Percentiles rank a stretch among this genome's conserved stretches.
Conservation (phyloP, 2,888 invertebrate species). For the Rhagophthalmus giganteus region DNA sequence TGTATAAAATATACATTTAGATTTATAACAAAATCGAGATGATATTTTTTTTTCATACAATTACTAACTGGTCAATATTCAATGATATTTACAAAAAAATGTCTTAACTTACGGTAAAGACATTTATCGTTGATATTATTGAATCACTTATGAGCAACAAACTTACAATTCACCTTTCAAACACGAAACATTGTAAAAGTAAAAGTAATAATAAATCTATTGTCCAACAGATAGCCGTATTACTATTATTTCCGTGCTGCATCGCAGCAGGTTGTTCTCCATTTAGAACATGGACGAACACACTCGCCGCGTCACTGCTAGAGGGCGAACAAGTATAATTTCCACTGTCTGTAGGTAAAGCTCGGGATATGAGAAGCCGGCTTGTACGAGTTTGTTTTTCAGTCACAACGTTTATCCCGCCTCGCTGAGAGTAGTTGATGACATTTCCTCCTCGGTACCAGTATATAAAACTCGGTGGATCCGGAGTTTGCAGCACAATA, state of each 20-base stretch:
- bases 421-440: conserved; percentile 82
- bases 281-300: conserved; percentile 62
- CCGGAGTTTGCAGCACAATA: conserved; percentile 79
- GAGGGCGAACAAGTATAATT: conserved; percentile 86
- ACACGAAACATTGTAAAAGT: conserved; percentile 43
- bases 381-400: conserved; percentile 84
- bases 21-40: conserved; percentile 20
- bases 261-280: conserved; percentile 57
- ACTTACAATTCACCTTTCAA: conserved; percentile 45
- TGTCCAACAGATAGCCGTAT: conserved; percentile 43
- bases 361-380: conserved; percentile 80
- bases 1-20: conserved; percentile 29
- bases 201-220: conserved; percentile 43
- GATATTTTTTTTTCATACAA: conserved; percentile 17
- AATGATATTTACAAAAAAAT: conserved; percentile 24
- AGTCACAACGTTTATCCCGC: conserved; percentile 84
- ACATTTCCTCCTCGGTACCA: conserved; percentile 83
- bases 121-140: conserved; percentile 26
- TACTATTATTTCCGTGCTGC: conserved; percentile 54
- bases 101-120: conserved; percentile 3
- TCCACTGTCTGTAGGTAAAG: conserved; percentile 80
- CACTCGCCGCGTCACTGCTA: conserved; percentile 60
- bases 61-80: conserved; percentile 20
- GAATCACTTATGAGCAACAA: conserved; percentile 10
- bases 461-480: conserved; percentile 77